Base-by-base conservation (phyloP, 2,113 vertebrate genomes). In the Hylia prasina region DNA sequence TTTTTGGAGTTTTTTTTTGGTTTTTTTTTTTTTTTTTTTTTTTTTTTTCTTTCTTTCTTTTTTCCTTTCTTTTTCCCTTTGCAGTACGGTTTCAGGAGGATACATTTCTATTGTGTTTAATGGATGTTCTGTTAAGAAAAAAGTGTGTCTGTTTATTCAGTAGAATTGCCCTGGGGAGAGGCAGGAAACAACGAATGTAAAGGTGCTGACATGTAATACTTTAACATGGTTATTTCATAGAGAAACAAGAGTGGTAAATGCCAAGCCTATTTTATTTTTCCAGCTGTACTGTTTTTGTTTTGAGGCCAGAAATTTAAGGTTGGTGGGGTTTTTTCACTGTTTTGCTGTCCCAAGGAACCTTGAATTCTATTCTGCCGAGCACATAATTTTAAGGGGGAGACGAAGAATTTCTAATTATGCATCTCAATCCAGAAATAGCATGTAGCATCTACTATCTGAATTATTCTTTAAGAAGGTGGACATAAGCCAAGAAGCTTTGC, bases 321-420 rank as follows among this genome's bases (percentile, higher is more conserved):
- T 30, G 16, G 20, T 42, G 33, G 9, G 10, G 0, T 0, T 47
- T 54, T 63, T 73, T 64, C 68, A 15, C 28, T 13, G 24, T 66
- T 93, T 84, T 82, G 8, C 11, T 79, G 33, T n/a, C 24, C 25
- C 19, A 71, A 57, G 8, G 7, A 87, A 68, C 9, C 44, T 44
- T 82, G 35, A 84, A 70, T 75, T 87, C 40, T 91, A 3, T 54
- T 91, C 35, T 63, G 19, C 33, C 56, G 13, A 51, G 23, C 44
- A 31, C 8, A 20, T 30, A 56, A 45, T 71, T 77, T 86, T 71
- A 42, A 42, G 23, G 23, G 92, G 17, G 31, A 78, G 35, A 53
- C 3, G 19, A 76, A 80, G 56, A 63, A 28, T 47, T 69, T 69
- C 54, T 56, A 72, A 54, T 44, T 58, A 28, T 0, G 0, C 9